Evolutionary conservation across 1,140 invertebrate species (phyloP), one percentile per base, ranked within the genome.

Genomic region (Anoplolepis gracilipes): DNA sequence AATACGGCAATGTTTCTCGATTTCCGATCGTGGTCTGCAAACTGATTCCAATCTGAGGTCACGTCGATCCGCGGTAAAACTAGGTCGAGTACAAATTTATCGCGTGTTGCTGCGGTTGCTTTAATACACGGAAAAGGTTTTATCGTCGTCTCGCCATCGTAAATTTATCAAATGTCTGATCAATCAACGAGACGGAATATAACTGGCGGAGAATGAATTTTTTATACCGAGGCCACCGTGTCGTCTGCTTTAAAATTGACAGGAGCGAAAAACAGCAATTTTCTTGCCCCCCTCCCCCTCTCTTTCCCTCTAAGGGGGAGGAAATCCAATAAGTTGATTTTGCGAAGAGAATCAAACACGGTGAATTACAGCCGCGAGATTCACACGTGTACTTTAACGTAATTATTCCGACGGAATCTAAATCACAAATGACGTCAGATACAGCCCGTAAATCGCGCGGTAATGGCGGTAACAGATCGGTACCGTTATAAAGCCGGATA

Each of bases 11-110:
- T 28, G 3, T 16, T 49, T 78, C 46, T 77, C 67, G 53, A 65
- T 65, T 87, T 49, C 55, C 39, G 73, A 85, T 87, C 70, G 36
- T 19, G 72, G 7, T 67, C 16, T n/a, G 42, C 69, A 70, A 87
- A 57, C 36, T 59, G 61, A 77, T 70, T 46, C 30, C 65, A 10
- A 53, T 46, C 49, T 30, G 70, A 82, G 84, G 49, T 67, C 64
- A 30, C 46, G 79, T 82, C 57, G 33, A 81, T 82, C 49, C 61
- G 25, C 75, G 1, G 5, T 70, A 36, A 82, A 89, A 88, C 62
- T 88, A 55, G 76, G 88, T 73, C 87, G 70, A 73, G 61, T n/a
- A 30, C 57, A 88, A 76, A 72, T 85, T 84, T 72, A 88, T 77
- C 62, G 59, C 57, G 65, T 67, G 84, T 59, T 7, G 46, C 25